Base-by-base conservation (phyloP, 2,113 vertebrate genomes). In the Ivindomyrus marchei region DNA sequence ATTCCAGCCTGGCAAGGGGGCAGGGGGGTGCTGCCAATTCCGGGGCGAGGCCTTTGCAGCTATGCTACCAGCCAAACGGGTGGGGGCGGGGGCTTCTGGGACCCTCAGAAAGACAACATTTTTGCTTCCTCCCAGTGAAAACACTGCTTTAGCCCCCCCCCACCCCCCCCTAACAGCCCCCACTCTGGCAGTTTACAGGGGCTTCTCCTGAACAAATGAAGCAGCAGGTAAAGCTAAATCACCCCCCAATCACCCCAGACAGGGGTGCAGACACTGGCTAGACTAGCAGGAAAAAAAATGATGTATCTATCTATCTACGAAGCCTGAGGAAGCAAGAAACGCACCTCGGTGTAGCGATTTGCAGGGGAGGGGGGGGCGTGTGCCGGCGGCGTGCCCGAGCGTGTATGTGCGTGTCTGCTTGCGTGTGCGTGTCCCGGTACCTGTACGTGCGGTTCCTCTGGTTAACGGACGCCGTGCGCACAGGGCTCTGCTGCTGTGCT, bases 361-460 rank as follows among this genome's bases (percentile, higher is more conserved):
- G 7, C 0, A 1, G 53, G 53, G 66, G 66, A 3, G 36, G 15
- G 74, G 15, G 74, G 74, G 74, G 74, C 31, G 13, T 39, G 31
- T 31, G 70, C 9, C 3, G 62, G 1, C 36, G 15, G 45, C 6
- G 45, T 46, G 45, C 36, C 36, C 2, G 9, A 11, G 62, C n/a
- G 0, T 66, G 62, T 36, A 2, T 77, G 70, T n/a, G 27, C 70
- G 36, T 80, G 70, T 77, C 53, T 56, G 74, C 36, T 80, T 6
- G 74, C 36, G 74, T 42, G 74, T 2, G 3, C 45, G 49, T 36
- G 21, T 92, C 88, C 47, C 3, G 93, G 94, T 98, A 99, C 98
- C 98, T 99, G 97, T 97, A 97, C 17, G 98, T 98, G 94, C 97
- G 96, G 94, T 97, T 97, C 93, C 98, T 97, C 91, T 98, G 98